phyloP scores from a whole-genome alignment of 2,888 invertebrate genomes.

The Chrysolina haemoptera region DNA sequence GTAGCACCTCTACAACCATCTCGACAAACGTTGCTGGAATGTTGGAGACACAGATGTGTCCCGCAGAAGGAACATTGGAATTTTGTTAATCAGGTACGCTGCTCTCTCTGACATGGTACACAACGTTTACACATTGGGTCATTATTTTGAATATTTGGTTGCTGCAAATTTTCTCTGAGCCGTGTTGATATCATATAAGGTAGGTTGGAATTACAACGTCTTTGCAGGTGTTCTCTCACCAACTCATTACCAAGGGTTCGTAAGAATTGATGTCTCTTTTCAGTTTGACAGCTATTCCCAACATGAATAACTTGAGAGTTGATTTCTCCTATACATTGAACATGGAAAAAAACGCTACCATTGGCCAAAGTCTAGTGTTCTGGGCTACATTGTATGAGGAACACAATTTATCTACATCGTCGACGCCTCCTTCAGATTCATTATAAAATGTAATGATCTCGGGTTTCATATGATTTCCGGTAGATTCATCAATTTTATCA shows the following conservation, averaged over 20 bases:
- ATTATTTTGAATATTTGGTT: neutral
- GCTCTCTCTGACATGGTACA: no score
- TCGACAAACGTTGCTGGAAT: no score
- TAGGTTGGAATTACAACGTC: neutral
- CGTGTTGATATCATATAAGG: neutral
- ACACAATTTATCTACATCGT: conserved; percentile 45
- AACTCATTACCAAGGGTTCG: neutral
- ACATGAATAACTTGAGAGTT: conserved; percentile 40
- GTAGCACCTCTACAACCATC: no score
- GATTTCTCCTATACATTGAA: conserved; percentile 50
- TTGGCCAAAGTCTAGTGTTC: conserved; percentile 56
- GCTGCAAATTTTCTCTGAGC: neutral
- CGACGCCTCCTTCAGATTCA: conserved; percentile 56
- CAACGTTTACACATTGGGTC: neutral
- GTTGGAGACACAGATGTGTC: no score
- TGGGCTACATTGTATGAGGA: conserved; percentile 53
- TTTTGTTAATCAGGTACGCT: no score
- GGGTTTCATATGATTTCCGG: conserved; percentile 42
- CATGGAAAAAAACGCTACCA: conserved; percentile 56
- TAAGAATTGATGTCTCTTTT: neutral
- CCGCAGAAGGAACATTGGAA: no score
- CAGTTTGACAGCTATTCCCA: neutral
- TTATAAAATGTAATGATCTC: conserved; percentile 56
- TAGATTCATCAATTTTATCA: conserved; percentile 23
- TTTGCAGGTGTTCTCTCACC: neutral